Percentiles rank a stretch among this genome's conserved stretches.
phyloP scores from a whole-genome alignment of 1,140 invertebrate species.

The Bemisia tabaci region DNA sequence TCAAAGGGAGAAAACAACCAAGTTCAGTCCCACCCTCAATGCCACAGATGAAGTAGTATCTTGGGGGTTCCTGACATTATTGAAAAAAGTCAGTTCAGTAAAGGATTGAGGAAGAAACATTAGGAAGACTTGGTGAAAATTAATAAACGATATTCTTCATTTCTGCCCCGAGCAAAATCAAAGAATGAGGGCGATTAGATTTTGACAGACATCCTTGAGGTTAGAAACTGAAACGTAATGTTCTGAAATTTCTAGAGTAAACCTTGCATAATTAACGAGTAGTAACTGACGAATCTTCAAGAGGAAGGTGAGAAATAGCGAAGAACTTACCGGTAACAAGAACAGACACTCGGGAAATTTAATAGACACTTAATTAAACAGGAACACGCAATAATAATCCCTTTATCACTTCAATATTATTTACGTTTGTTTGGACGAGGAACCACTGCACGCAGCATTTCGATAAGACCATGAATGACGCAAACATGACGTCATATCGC shows the following conservation, averaged over 20 bases:
- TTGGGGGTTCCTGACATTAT: too few relatives aligned
- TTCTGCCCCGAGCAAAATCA: background rate
- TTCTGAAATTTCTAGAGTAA: background rate
- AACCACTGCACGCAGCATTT: background rate
- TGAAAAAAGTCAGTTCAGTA: too few relatives aligned
- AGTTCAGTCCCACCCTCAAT: too few relatives aligned
- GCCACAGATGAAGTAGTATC: too few relatives aligned
- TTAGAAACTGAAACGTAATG: background rate
- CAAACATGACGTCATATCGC: background rate
- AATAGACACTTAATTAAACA: background rate
- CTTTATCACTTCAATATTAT: background rate
- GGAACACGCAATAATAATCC: background rate
- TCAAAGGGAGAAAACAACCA: too few relatives aligned
- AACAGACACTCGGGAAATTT: background rate
- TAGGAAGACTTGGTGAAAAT: background rate
- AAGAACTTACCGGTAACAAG: background rate
- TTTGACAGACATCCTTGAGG: background rate
- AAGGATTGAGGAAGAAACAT: background rate
- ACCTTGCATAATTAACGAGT: background rate
- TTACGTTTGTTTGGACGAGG: background rate
- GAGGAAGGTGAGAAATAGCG: background rate
- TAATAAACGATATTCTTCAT: background rate
- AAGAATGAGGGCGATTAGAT: background rate
- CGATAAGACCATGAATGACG: background rate
- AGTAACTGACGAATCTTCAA: background rate